These are phyloP conservation scores for Mechanitis messenoides DNA, from an alignment of 2,888 invertebrate species.

Conservation along the genomic window DNA sequence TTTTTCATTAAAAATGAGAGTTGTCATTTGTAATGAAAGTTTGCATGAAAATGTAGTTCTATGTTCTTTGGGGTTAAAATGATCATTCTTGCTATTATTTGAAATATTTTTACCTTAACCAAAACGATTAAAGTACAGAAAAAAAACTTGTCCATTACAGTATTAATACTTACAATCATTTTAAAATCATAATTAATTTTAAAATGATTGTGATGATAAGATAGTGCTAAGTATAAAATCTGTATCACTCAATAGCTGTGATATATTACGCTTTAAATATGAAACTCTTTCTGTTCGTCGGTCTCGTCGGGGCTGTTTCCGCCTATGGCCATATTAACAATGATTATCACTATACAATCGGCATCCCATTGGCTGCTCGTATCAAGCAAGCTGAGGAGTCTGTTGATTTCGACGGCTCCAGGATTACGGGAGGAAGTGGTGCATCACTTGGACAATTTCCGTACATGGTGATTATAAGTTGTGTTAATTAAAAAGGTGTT, in stretches of 20 bases:
- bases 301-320: neutral
- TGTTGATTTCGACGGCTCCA: conserved; percentile 26
- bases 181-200: too few species aligned
- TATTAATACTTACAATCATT: too few species aligned
- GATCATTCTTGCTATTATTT: too few species aligned
- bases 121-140: too few species aligned
- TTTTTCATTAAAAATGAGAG: too few species aligned
- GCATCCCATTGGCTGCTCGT: conserved; percentile 29
- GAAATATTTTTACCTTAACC: too few species aligned
- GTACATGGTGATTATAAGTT: conserved; percentile 15
- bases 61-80: too few species aligned
- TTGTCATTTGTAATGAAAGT: too few species aligned
- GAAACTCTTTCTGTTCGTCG: neutral
- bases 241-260: neutral
- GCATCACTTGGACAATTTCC: conserved; percentile 27
- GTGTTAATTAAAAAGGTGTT: too few species aligned
- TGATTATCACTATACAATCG: conserved; percentile 30
- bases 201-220: neutral
- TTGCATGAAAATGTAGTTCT: too few species aligned
- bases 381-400: conserved; percentile 32
- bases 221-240: neutral
- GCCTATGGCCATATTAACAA: conserved; percentile 21
- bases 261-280: neutral
- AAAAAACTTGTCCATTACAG: too few species aligned
- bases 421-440: conserved; percentile 30